These are phyloP conservation scores for Alcedo atthis DNA, from an alignment of 2,797 vertebrate genomes.

Conservation along the genomic window DNA sequence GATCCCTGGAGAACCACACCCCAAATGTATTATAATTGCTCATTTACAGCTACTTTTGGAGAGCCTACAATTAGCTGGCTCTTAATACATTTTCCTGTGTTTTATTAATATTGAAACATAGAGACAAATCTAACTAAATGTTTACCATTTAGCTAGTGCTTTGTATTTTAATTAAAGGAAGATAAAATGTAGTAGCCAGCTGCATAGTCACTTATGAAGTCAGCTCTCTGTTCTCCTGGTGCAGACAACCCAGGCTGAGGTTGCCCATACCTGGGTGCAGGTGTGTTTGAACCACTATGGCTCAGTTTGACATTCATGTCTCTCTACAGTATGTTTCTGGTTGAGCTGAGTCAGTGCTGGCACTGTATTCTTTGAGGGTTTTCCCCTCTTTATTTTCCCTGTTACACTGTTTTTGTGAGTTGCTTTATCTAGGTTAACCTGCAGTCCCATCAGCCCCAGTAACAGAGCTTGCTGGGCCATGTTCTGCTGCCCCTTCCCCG, in stretches of 20 bases:
- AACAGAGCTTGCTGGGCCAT: background rate
- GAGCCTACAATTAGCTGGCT: conserved; percentile 4
- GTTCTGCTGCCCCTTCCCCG: background rate
- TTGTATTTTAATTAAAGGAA: conserved; percentile 33
- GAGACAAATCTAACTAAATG: conserved; percentile 53
- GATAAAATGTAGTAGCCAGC: background rate
- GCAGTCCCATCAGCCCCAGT: background rate
- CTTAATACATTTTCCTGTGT: conserved; percentile 28
- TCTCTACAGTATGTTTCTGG: background rate
- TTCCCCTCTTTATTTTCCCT: background rate
- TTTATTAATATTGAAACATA: conserved; percentile 55
- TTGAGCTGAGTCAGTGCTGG: background rate
- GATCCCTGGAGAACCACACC: background rate
- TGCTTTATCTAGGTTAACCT: background rate
- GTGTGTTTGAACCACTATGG: background rate
- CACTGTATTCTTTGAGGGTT: fast-evolving
- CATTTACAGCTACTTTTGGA: conserved; percentile 17
- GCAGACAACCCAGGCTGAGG: background rate
- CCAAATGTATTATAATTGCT: background rate
- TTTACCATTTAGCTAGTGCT: conserved; percentile 27
- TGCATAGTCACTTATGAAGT: background rate
- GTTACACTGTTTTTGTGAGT: background rate
- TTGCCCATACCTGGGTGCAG: background rate
- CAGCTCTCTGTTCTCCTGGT: background rate
- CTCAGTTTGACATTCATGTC: background rate